Evolutionary conservation across 2,113 vertebrate species (phyloP).

Genomic region (Heptranchias perlo): DNA sequence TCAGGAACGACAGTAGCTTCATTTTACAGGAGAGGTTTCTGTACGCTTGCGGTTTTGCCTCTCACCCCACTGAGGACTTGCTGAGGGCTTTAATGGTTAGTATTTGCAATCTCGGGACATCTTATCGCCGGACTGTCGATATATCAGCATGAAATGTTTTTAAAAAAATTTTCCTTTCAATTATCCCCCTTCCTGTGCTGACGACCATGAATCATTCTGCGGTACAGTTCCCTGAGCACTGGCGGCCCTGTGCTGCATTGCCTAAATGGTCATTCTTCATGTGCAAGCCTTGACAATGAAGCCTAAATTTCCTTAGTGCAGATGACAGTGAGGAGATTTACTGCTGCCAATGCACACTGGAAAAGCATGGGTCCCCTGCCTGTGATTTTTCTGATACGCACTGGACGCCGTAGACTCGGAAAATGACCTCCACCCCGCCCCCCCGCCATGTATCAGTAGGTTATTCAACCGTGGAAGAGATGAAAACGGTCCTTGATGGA

Average conservation of each 20-base stretch:
- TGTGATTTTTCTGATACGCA: neutral
- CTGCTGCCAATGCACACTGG: neutral
- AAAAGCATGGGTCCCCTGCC: no score
- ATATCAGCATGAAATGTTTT: neutral
- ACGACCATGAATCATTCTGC: neutral
- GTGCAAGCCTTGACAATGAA: neutral
- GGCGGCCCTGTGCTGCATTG: neutral
- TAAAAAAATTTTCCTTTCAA: neutral
- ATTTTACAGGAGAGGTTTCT: slow-evolving; percentile 88
- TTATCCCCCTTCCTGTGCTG: neutral
- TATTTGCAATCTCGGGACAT: neutral
- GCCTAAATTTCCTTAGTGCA: no score
- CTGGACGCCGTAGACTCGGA: neutral
- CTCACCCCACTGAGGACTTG: slow-evolving; percentile 79
- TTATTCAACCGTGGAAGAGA: no score
- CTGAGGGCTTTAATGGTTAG: slow-evolving; percentile 79
- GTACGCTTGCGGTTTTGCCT: slow-evolving; percentile 88
- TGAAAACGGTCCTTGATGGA: neutral
- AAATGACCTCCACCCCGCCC: neutral
- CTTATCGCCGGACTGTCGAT: neutral
- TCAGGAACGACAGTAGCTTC: slow-evolving; percentile 67
- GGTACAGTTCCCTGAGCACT: neutral
- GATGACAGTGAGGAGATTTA: neutral
- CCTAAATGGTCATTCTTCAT: neutral
- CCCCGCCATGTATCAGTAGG: neutral